Percentiles rank a stretch among this genome's conserved stretches.
phyloP scores from a whole-genome alignment of 2,797 vertebrate genomes.

The Danio albolineatus region DNA sequence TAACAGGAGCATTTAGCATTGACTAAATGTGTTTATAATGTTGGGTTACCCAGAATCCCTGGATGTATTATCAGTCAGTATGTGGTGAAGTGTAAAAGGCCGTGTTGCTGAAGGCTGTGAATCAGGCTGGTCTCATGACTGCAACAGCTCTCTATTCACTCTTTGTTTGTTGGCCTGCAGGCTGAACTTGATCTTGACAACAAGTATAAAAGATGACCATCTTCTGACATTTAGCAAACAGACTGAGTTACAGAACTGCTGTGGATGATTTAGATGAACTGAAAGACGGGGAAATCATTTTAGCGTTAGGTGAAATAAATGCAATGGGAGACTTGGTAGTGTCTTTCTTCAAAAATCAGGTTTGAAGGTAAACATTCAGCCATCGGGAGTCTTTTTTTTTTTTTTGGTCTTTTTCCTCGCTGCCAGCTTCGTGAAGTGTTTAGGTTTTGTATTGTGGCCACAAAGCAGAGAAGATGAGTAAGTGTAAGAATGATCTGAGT shows the following conservation, averaged over 20 bases:
- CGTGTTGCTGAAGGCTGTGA: conserved; percentile 57
- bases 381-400: no score
- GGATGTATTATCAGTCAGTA: conserved; percentile 12
- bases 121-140: conserved; percentile 75
- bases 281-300: not conserved
- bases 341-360: not conserved
- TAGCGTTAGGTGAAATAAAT: not conserved
- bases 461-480: conserved; percentile 79
- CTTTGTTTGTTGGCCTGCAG: conserved; percentile 56
- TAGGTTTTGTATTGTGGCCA: conserved; percentile 56
- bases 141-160: conserved; percentile 58
- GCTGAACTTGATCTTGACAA: conserved; percentile 61
- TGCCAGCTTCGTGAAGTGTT: not conserved
- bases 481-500: conserved; percentile 76
- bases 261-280: not conserved
- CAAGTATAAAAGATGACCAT: conserved; percentile 69
- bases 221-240: conserved; percentile 40
- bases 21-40: not conserved
- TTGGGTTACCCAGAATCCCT: not conserved
- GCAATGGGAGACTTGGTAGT: not conserved
- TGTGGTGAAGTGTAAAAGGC: conserved; percentile 34
- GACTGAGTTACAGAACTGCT: conserved; percentile 31
- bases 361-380: not conserved
- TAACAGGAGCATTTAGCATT: not conserved
- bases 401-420: not conserved